Evolutionary conservation across 2,888 invertebrate genomes (phyloP), one percentile per base, ranked within the genome.

Genomic region (Acanthosepion lycidas): DNA sequence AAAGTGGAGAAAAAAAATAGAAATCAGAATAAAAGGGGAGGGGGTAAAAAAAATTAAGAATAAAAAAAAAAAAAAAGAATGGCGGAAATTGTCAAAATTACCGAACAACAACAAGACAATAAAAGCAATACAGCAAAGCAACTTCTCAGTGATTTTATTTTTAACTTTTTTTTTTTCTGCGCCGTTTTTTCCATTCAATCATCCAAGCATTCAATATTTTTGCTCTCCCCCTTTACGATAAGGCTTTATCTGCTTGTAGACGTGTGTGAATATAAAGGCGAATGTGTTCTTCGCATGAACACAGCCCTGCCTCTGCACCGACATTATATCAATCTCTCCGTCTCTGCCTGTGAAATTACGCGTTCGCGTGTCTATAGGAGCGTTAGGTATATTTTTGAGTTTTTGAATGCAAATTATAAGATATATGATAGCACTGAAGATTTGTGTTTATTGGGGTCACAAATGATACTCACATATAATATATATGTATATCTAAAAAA

Each of bases 11-110:
- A 78, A 78, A 78, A n/a, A 78, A 9, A 20, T 6, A 20, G 59
- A 23, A 33, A 78, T 33, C 15, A 5, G 23, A 78, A n/a, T 33
- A n/a, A n/a, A n/a, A 78, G 15, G 78, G n/a, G 4, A 1, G 42
- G 42, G 42, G 3, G 42, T 42, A 42, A 42, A 42, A 42, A n/a
- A 12, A 78, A 78, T n/a, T 78, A 78, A 9, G 5, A 78, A 78
- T 59, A 78, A 78, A 78, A 78, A 78, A 78, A 64, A 42, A 42
- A 42, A 42, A 42, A 42, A 42, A 42, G 42, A 42, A 42, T 42
- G 42, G 42, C 78, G 78, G 78, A 78, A 78, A 78, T 78, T 78
- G 78, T 78, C 78, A 78, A 78, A 78, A 78, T 78, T 78, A 78
- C n/a, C n/a, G n/a, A 78, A 78, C 78, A 78, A 78, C 33, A 78